Conservation (phyloP, 2,888 invertebrate genomes). For the Andrena marginata region DNA sequence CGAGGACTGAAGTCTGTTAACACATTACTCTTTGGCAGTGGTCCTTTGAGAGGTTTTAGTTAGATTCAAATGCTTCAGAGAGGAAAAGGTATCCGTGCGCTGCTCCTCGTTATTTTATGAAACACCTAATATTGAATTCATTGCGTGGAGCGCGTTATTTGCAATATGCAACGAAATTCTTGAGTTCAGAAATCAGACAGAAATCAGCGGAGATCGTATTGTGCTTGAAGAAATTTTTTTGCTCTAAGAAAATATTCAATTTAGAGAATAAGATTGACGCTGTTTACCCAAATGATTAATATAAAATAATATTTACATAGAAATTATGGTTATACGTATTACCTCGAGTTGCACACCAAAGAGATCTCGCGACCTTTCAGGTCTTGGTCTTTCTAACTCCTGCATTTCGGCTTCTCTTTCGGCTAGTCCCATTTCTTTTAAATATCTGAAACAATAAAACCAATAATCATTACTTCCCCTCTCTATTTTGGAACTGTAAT, state of each 20-base stretch:
- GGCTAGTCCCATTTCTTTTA: slow-evolving; percentile 81
- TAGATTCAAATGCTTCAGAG: not conserved
- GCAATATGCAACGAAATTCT: too few relatives aligned
- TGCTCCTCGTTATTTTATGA: too few relatives aligned
- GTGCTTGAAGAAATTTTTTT: too few relatives aligned
- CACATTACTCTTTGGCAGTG: too few relatives aligned
- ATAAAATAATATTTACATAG: too few relatives aligned
- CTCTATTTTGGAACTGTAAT: not conserved
- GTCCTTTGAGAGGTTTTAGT: not conserved
- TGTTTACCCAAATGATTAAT: too few relatives aligned
- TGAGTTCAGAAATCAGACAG: too few relatives aligned
- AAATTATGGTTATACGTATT: slow-evolving; percentile 58
- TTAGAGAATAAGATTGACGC: too few relatives aligned
- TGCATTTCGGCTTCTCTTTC: slow-evolving; percentile 81
- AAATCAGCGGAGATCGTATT: too few relatives aligned
- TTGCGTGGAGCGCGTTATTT: too few relatives aligned
- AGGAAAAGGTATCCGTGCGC: not conserved
- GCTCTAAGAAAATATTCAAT: too few relatives aligned
- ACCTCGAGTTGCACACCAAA: slow-evolving; percentile 89
- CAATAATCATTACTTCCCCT: not conserved
- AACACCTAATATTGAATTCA: not conserved
- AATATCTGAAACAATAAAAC: slow-evolving; percentile 58
- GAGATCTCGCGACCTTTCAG: slow-evolving; percentile 87
- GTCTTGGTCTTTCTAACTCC: slow-evolving; percentile 82
- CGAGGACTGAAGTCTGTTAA: not conserved